Evolutionary conservation across 2,113 vertebrate species (phyloP), one percentile per base, ranked within the genome.

Genomic region (Paradoxurus hermaphroditus): DNA sequence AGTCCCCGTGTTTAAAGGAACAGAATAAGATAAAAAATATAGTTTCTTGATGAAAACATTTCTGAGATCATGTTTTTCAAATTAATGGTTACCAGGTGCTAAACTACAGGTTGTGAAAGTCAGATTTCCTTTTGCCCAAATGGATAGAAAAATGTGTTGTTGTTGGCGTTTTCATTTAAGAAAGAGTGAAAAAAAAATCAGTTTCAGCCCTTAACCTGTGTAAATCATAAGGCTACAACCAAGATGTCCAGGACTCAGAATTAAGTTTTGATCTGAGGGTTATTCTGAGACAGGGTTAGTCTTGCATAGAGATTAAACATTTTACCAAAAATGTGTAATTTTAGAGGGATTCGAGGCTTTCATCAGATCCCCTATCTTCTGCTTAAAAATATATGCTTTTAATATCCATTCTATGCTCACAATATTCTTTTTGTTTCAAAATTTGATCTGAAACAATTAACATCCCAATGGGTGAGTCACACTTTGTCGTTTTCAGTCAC

Each of bases 401-500:
- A 68, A 83, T 77, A 51, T 94, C 1, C 21, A 51, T 73, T 88
- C 86, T n/a, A 86, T 56, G 29, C 2, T 83, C 31, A 77, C 18
- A 31, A 8, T 85, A 53, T 88, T 92, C 21, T 10, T 92, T 95
- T 90, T 91, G 67, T 79, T 94, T 90, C 21, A 93, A 77, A 72
- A 39, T 84, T 86, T 65, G 59, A 4, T 79, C 63, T 75, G 25
- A 11, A 15, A 36, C 51, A 95, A 68, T 90, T 56, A 78, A 21
- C 44, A 84, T 53, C 19, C 25, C 27, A 34, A 8, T 39, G 5
- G 41, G 41, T 67, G 62, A 85, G 34, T 39, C 39, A 51, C 5
- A 51, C 31, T 75, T 82, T 49, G 13, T 59, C 16, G 10, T 75
- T 41, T 8, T 68, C 14, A 88, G 59, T 62, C 39, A 62, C 12